Evolutionary conservation across 2,113 vertebrate genomes (phyloP), one percentile per base, ranked within the genome.

Genomic region (Oplegnathus fasciatus): DNA sequence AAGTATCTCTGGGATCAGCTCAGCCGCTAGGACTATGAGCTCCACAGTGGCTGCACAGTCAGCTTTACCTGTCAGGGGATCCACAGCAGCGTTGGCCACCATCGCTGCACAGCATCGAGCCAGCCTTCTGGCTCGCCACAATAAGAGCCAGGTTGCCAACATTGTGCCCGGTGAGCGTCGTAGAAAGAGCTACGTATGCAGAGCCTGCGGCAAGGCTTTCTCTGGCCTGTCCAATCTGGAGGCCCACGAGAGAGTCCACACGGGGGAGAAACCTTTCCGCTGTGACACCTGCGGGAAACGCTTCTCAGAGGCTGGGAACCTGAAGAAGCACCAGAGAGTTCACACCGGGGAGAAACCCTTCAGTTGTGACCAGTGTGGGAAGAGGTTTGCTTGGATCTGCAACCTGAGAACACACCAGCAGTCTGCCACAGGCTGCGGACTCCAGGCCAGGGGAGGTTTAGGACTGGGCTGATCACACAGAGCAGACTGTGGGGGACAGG

Each of bases 321-420:
- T 95, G 57, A 95, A 95, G 68, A 95, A 95, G 62, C 95, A 95
- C 86, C 94, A 95, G 86, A 86, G 94, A 2, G 93, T 95, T 46
- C 95, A 95, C 83, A 95, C 95, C 0, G 94, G 95, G 44, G 95
- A 95, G 86, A 95, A 95, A 68, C 95, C 95, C 14, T 95, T 89
- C 74, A 75, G 76, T 65, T 95, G 95, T 55, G 60, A 81, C 14
- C 87, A 86, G 22, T 95, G 95, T 24, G 95, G 94, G 14, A 95
- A 93, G 70, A 86, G 67, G 4, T 95, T 95, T 8, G 94, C 94
- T 50, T 95, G 95, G 93, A 94, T 94, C 82, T 95, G 95, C 85
- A 95, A 95, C 80, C 89, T 95, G 17, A 91, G 93, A 76, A 94
- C 94, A 0, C 95, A 95, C 85, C 93, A 95, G 69, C 94, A 95